Base-by-base conservation (phyloP, 2,888 invertebrate species). In the Harmothoe impar region DNA sequence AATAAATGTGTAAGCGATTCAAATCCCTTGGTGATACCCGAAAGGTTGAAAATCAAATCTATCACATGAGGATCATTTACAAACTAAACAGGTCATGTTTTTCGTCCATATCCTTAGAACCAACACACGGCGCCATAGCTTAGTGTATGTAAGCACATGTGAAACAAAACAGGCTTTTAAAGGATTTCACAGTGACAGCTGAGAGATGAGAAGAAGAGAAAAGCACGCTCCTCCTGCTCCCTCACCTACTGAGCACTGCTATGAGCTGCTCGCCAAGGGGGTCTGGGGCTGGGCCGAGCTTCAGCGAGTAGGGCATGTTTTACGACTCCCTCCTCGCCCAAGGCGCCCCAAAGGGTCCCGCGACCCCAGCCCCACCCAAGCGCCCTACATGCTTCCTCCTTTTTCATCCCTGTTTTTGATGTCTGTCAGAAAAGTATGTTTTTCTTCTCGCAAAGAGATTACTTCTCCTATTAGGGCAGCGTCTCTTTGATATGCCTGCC, bases 401-500 rank as follows among this genome's bases (percentile, higher is more conserved):
- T 62, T 62, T 62, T 62, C 62, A 62, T 62, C 62, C n/a, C 15
- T 20, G 62, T 62, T 62, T 43, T 62, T 62, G 7, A 62, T 62
- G 62, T 62, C 62, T 62, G 62, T n/a, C 62, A n/a, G 62, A 20
- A 62, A 62, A 62, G 20, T 62, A 62, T n/a, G 43, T 62, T 62
- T 62, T 62, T 62, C 62, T n/a, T 62, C 23, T 62, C 0, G 62
- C 7, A n/a, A n/a, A 20, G n/a, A n/a, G 15, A 62, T 62, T 20
- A 62, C 20, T 62, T 62, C 62, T 20, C 62, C 62, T n/a, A 62
- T 20, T n/a, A 20, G 62, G 62, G 20, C 15, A 43, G 43, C 5
- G 43, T 43, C 10, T 10, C 43, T 43, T 43, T 3, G 43, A 43
- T 7, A 43, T 43, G 10, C 3, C 43, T 43, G 5, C 43, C 43